phyloP scores from a whole-genome alignment of 2,888 invertebrate species.

The Ectemnius lituratus region DNA sequence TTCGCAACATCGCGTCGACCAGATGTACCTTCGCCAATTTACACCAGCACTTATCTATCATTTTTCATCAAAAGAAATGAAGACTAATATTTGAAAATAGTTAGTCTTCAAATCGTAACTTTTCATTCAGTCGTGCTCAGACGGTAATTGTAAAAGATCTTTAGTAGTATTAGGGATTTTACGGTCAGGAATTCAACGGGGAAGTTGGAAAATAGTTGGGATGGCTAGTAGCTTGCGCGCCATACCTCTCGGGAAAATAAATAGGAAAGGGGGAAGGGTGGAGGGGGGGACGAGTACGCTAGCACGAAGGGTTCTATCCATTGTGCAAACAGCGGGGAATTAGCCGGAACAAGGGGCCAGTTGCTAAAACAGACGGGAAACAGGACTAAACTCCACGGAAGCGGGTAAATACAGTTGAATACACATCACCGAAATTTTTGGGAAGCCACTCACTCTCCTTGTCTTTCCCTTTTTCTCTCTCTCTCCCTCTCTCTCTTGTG shows the following conservation, averaged over 20 bases:
- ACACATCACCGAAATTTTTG: constrained; percentile 27
- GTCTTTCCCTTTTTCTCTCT: neutral
- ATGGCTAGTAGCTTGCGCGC: no score
- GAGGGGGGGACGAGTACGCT: constrained; percentile 32
- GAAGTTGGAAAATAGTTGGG: no score
- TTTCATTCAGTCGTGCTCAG: no score
- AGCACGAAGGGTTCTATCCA: constrained; percentile 29
- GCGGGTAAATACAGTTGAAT: constrained; percentile 59
- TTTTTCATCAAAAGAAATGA: no score
- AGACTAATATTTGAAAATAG: no score
- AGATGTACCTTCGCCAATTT: neutral
- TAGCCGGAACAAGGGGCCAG: constrained; percentile 65
- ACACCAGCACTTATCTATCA: no score
- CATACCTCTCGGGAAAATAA: constrained; percentile 16
- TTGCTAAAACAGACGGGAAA: constrained; percentile 58
- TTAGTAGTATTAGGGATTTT: no score
- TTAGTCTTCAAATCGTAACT: no score
- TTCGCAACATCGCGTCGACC: neutral
- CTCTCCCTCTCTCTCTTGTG: neutral
- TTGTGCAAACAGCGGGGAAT: constrained; percentile 65
- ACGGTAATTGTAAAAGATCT: no score
- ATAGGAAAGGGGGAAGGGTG: constrained; percentile 29
- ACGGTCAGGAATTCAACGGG: no score
- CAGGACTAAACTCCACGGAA: constrained; percentile 46
- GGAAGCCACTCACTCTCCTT: neutral